Conservation (phyloP, 2,113 vertebrate genomes). For the Thinocorus orbignyianus region DNA sequence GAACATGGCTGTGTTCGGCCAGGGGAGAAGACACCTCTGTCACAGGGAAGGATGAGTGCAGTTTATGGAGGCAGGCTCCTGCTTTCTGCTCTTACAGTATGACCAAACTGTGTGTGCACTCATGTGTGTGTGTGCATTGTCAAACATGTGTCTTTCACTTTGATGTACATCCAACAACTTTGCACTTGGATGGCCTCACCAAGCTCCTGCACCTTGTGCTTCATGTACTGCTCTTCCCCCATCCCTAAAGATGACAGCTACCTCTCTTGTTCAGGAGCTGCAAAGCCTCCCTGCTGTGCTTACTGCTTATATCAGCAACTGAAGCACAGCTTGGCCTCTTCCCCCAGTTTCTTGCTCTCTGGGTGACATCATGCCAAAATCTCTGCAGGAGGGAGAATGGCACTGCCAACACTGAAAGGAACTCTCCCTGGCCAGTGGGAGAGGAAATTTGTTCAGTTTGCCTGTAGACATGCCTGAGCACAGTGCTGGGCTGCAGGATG, state of each 20-base stretch:
- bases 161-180: background rate
- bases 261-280: background rate
- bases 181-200: background rate
- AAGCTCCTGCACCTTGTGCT: background rate
- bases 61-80: background rate
- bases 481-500: fast-evolving
- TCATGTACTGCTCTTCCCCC: fast-evolving
- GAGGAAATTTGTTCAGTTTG: background rate
- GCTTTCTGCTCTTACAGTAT: background rate
- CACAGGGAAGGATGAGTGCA: background rate
- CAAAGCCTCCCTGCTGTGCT: background rate
- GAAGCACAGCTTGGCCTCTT: background rate
- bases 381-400: background rate
- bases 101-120: no score
- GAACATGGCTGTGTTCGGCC: background rate
- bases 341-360: background rate
- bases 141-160: background rate
- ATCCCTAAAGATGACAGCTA: background rate
- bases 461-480: fast-evolving
- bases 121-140: background rate
- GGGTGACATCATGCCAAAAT: background rate
- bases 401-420: fast-evolving
- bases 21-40: background rate
- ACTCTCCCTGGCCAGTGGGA: background rate
- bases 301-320: background rate